Percentiles rank a stretch among this genome's conserved stretches.
Conservation (phyloP, 2,888 invertebrate species). For the Limnephilus lunatus region DNA sequence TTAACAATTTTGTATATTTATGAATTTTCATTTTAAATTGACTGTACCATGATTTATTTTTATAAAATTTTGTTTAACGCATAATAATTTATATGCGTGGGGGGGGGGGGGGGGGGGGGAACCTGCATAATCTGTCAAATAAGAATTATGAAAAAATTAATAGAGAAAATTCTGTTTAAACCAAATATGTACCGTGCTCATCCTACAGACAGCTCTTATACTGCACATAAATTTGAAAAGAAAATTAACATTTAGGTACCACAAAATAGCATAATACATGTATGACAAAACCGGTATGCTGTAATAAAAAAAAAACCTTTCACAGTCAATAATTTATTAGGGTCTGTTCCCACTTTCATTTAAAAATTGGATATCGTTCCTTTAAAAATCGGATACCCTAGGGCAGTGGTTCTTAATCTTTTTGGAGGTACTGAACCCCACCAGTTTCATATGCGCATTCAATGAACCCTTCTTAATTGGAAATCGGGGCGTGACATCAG, state of each 20-base stretch:
- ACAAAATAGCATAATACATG: not conserved
- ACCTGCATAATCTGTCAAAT: not conserved
- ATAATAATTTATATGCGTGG: too few species aligned
- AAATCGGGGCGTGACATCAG: too few species aligned
- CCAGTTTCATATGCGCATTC: too few species aligned
- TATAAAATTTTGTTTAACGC: not conserved
- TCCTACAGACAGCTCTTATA: not conserved
- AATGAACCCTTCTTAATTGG: too few species aligned
- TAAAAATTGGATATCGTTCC: too few species aligned
- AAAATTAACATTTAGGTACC: not conserved
- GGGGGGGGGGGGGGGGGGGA: too few species aligned
- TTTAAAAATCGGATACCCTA: too few species aligned
- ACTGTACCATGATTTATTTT: not conserved
- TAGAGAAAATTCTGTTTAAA: not conserved
- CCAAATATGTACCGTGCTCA: too few species aligned
- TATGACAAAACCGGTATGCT: not conserved
- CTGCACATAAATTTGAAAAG: not conserved
- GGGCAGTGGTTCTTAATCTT: too few species aligned
- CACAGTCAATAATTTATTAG: not conserved
- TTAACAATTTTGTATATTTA: not conserved
- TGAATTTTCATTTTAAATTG: not conserved
- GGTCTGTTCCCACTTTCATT: too few species aligned
- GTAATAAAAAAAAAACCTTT: not conserved
- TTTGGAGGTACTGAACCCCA: too few species aligned
- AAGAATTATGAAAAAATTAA: not conserved